These are phyloP conservation scores for Probosciger aterrimus DNA, from an alignment of 2,113 vertebrate species.

Conservation along the genomic window DNA sequence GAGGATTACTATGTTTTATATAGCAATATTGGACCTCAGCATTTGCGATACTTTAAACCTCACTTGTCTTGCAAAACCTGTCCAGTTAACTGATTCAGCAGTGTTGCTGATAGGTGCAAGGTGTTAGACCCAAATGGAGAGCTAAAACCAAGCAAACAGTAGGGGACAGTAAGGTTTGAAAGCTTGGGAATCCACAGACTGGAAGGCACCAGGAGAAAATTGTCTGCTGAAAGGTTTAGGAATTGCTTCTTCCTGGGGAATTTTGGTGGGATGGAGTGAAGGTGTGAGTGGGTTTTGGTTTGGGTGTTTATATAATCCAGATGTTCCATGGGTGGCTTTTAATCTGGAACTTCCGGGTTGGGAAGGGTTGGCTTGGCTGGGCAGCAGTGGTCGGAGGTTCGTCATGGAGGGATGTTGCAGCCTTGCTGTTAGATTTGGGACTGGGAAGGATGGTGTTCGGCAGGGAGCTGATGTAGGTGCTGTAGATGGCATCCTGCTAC, in stretches of 20 bases:
- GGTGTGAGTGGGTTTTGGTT: neutral
- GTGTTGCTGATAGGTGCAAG: neutral
- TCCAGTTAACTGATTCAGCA: neutral
- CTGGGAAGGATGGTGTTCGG: neutral
- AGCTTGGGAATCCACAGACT: neutral
- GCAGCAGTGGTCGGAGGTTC: accelerated
- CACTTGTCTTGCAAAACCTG: neutral
- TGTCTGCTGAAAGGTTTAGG: neutral
- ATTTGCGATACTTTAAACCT: neutral
- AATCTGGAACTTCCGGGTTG: neutral
- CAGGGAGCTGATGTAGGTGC: neutral
- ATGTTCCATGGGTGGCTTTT: neutral
- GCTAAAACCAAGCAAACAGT: accelerated
- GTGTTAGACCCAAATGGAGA: neutral
- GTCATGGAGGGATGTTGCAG: neutral
- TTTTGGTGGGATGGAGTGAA: neutral
- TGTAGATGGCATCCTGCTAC: neutral
- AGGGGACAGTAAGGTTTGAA: neutral
- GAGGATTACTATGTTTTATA: neutral
- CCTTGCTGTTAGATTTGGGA: neutral
- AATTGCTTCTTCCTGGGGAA: neutral
- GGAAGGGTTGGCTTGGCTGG: neutral
- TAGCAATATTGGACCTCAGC: neutral
- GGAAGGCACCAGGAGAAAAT: neutral
- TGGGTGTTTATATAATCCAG: neutral